These are phyloP conservation scores for Corythaixoides concolor DNA, from an alignment of 2,113 vertebrate genomes.

Conservation along the genomic window DNA sequence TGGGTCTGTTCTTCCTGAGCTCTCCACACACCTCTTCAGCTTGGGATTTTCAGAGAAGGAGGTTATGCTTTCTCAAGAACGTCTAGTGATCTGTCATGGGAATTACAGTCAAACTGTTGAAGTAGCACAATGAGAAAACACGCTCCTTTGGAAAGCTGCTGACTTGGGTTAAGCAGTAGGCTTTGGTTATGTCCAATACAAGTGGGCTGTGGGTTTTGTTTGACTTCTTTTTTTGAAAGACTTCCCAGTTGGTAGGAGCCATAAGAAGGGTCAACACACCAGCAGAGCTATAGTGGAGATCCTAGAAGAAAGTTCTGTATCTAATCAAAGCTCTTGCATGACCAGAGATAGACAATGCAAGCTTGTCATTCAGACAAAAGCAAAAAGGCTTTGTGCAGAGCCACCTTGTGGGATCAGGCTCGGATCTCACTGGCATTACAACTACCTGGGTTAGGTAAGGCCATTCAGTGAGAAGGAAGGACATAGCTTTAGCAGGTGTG, in stretches of 20 bases:
- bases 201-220: not conserved
- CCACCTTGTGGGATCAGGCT: not conserved
- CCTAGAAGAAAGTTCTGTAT: not conserved
- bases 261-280: not conserved
- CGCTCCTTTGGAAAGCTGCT: not conserved
- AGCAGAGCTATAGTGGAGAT: not conserved
- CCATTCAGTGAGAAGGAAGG: not conserved
- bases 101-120: not conserved
- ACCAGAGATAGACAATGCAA: not conserved
- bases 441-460: not conserved
- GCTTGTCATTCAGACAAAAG: not conserved
- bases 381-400: not conserved
- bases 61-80: conserved; percentile 27
- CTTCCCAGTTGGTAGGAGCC: not conserved
- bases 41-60: not conserved
- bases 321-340: not conserved
- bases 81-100: not conserved
- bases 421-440: not conserved
- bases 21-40: not conserved
- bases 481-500: not conserved
- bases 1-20: conserved; percentile 48
- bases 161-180: not conserved
- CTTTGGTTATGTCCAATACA: not conserved
- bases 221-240: not conserved
- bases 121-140: not conserved